These are phyloP conservation scores for Dione vanillae DNA, from an alignment of 2,888 invertebrate genomes.

Conservation along the genomic window DNA sequence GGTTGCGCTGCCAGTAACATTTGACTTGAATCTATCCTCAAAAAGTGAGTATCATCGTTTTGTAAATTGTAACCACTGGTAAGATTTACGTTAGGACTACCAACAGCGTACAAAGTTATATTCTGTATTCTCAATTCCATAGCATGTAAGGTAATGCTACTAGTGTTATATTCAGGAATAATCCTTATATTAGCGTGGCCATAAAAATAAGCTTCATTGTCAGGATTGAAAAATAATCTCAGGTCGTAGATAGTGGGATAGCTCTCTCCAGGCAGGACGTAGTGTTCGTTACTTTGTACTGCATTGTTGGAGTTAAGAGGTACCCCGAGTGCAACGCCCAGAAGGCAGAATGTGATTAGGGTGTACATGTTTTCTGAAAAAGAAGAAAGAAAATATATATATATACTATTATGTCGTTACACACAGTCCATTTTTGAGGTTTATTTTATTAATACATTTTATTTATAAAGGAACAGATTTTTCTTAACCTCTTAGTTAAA, in stretches of 20 bases:
- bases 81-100: conserved; percentile 49
- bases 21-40: conserved; percentile 71
- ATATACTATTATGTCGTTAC: no score
- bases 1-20: conserved; percentile 61
- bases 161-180: conserved; percentile 55
- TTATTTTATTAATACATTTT: no score
- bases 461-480: no score
- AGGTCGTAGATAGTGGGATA: conserved; percentile 83
- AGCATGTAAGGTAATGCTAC: conserved; percentile 73
- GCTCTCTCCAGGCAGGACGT: conserved; percentile 81
- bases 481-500: no score
- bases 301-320: conserved; percentile 51
- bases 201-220: conserved; percentile 65
- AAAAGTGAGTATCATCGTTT: conserved; percentile 73
- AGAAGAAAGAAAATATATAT: conserved; percentile 31
- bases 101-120: conserved; percentile 55
- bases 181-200: conserved; percentile 77
- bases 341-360: conserved; percentile 59
- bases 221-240: conserved; percentile 74
- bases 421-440: no score
- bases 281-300: conserved; percentile 55
- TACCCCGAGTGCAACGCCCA: conserved; percentile 59
- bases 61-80: conserved; percentile 52
- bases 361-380: conserved; percentile 71
- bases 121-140: conserved; percentile 68